Evolutionary conservation across 1,140 invertebrate genomes (phyloP).

Genomic region (Eulimnadia texana): DNA sequence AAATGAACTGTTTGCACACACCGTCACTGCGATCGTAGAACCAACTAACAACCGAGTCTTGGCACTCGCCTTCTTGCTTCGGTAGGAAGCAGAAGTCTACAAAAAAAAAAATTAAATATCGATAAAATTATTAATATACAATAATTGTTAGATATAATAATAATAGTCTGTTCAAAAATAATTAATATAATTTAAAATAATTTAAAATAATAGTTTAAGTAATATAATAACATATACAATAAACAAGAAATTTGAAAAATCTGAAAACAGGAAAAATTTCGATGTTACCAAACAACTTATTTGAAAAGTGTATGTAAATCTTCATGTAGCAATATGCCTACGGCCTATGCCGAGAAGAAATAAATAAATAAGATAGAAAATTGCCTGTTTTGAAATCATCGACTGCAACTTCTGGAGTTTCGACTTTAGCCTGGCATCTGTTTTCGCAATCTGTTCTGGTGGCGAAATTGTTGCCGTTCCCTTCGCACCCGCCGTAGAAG

Average conservation of each 20-base stretch:
- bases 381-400: slow-evolving; percentile 19
- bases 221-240: too few species aligned
- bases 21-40: slow-evolving; percentile 62
- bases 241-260: too few species aligned
- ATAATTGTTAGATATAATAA: too few species aligned
- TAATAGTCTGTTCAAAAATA: too few species aligned
- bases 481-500: slow-evolving; percentile 65
- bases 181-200: too few species aligned
- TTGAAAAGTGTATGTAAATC: too few species aligned
- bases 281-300: too few species aligned
- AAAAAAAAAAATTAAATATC: slow-evolving; percentile 22
- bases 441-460: slow-evolving; percentile 46
- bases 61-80: slow-evolving; percentile 52
- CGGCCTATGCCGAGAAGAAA: neutral
- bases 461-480: slow-evolving; percentile 66
- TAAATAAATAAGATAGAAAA: too few species aligned
- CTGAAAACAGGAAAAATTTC: too few species aligned
- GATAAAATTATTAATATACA: too few species aligned
- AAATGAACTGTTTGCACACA: slow-evolving; percentile 65
- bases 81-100: slow-evolving; percentile 54
- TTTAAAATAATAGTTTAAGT: too few species aligned
- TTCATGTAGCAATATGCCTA: neutral
- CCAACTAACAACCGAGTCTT: slow-evolving; percentile 43
- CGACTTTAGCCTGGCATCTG: slow-evolving; percentile 36
- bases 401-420: slow-evolving; percentile 23